A percentile compares a stretch with the other conserved stretches of the same genome.
Conservation (phyloP, 2,888 invertebrate species). For the Ditula angustiorana region DNA sequence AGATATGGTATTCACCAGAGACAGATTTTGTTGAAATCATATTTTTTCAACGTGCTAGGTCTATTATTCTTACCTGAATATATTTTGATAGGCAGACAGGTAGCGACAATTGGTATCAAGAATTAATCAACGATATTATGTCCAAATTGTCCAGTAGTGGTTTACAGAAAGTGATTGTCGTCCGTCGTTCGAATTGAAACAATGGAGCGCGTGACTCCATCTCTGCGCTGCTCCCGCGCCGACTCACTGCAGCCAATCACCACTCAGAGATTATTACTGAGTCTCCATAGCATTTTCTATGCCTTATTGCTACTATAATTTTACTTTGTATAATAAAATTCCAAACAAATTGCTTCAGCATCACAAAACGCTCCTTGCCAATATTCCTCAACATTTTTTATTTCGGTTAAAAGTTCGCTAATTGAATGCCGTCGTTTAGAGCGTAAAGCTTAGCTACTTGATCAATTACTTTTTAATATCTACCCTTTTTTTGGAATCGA, state of each 20-base stretch:
- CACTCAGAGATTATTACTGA: conserved; percentile 45
- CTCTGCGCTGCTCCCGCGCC: conserved; percentile 47
- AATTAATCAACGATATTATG: conserved; percentile 32
- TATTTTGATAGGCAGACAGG: conserved; percentile 1
- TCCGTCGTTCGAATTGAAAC: conserved; percentile 54
- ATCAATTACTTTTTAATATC: conserved; percentile 75
- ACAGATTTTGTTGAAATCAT: too few relatives aligned
- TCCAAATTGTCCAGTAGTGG: conserved; percentile 50
- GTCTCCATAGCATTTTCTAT: conserved; percentile 2
- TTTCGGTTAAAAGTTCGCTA: conserved; percentile 47
- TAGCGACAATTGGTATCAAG: conserved; percentile 28
- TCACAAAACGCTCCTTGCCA: background rate
- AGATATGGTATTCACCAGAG: too few relatives aligned
- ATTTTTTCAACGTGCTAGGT: too few relatives aligned
- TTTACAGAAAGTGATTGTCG: conserved; percentile 43
- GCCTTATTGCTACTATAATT: conserved; percentile 12
- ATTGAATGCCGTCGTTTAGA: conserved; percentile 45
- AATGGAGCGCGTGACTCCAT: conserved; percentile 74
- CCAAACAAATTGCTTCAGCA: background rate
- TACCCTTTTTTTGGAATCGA: conserved; percentile 65
- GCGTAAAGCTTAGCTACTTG: conserved; percentile 63
- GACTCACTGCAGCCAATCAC: conserved; percentile 44
- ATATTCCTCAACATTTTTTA: conserved; percentile 28
- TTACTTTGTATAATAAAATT: conserved; percentile 7
- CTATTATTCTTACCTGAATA: too few relatives aligned